Percentiles rank a stretch among this genome's conserved stretches.
Conservation (phyloP, 2,797 vertebrate species). For the Halcyon badia region DNA sequence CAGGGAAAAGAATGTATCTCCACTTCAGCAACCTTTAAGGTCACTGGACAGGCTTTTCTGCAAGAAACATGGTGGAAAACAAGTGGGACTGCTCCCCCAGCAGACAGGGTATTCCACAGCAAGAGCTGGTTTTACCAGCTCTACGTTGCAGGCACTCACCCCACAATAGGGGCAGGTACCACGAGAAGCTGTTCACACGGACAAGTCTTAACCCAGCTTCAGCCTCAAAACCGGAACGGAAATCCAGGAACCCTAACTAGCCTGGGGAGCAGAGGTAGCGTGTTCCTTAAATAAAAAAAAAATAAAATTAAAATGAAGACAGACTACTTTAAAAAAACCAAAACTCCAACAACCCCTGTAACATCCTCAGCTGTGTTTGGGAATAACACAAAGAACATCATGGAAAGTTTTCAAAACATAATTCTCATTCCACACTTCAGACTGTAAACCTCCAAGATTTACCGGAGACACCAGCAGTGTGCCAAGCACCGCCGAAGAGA, state of each 20-base stretch:
- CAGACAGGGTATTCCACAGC: accelerated
- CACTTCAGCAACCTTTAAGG: not conserved
- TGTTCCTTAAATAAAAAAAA: not conserved
- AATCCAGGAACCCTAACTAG: not conserved
- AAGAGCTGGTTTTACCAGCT: not conserved
- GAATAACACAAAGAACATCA: accelerated
- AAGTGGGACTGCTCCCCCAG: not conserved
- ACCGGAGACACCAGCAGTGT: not conserved
- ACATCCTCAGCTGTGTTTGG: not conserved
- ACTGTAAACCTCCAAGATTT: not conserved
- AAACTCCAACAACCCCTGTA: not conserved
- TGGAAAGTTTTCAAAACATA: not conserved
- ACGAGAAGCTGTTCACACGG: not conserved
- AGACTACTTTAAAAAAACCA: not conserved
- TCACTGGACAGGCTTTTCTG: not conserved
- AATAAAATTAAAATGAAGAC: too few species aligned
- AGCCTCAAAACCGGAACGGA: not conserved
- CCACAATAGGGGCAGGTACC: not conserved
- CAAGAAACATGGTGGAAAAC: not conserved
- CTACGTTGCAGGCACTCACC: not conserved
- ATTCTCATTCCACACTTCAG: not conserved
- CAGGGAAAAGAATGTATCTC: not conserved
- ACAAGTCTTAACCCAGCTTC: not conserved
- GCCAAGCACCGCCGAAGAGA: not conserved
- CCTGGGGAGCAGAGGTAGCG: not conserved